A percentile compares a stretch with the other conserved stretches of the same genome.
Evolutionary conservation across 2,888 invertebrate species (phyloP).

Genomic region (Drosophila borealis): DNA sequence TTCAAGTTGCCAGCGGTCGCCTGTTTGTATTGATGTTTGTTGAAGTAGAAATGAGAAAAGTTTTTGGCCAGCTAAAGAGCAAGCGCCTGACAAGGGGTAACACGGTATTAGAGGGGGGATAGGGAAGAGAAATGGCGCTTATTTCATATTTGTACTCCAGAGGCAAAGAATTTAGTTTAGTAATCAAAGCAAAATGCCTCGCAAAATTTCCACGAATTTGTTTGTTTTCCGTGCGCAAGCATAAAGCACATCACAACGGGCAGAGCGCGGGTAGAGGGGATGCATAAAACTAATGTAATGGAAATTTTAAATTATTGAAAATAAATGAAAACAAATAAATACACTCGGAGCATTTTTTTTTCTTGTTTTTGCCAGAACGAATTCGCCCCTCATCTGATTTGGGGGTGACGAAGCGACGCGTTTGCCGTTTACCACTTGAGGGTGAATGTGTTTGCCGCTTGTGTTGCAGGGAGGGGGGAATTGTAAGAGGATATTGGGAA

Average conservation of each 20-base stretch:
- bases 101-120: not conserved
- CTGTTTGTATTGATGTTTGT: conserved; percentile 74
- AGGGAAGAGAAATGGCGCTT: conserved; percentile 53
- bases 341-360: conserved; percentile 60
- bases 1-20: conserved; percentile 54
- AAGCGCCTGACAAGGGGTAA: conserved; percentile 23
- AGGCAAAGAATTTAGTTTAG: conserved; percentile 70
- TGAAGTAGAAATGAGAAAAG: conserved; percentile 81
- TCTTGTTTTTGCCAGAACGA: conserved; percentile 10
- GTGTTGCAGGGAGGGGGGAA: not conserved
- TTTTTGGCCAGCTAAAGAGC: conserved; percentile 58
- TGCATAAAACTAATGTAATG: conserved; percentile 77
- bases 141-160: conserved; percentile 60
- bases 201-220: conserved; percentile 61
- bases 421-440: conserved; percentile 44
- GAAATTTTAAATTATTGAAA: conserved; percentile 83
- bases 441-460: conserved; percentile 14
- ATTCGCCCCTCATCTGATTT: conserved; percentile 14
- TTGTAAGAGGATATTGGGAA: conserved; percentile 9
- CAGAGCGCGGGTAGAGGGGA: not conserved
- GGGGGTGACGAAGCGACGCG: conserved; percentile 55
- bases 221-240: conserved; percentile 79
- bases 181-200: conserved; percentile 65
- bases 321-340: conserved; percentile 82
- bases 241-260: conserved; percentile 67